These are phyloP conservation scores for Stichopus horrens DNA, from an alignment of 53 echinoderm and acorn worm genomes.

Conservation along the genomic window DNA sequence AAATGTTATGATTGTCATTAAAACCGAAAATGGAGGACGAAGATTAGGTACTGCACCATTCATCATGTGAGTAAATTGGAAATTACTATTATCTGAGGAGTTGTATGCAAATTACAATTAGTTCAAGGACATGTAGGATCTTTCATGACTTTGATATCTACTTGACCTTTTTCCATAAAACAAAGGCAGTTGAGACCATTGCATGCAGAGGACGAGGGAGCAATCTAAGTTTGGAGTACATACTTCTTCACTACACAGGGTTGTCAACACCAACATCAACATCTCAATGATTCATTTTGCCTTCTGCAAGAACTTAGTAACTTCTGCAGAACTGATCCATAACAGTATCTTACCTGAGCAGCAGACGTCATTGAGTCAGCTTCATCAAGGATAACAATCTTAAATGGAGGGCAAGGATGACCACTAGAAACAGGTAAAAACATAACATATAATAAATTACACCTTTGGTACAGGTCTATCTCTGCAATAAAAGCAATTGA, in stretches of 20 bases:
- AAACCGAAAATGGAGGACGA: neutral
- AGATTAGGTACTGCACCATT: neutral
- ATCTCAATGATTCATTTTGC: neutral
- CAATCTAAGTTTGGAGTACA: neutral
- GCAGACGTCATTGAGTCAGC: conserved; percentile 97
- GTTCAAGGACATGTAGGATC: no score
- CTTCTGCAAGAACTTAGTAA: neutral
- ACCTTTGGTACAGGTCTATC: no score
- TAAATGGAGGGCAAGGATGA: conserved; percentile 87
- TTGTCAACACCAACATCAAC: no score
- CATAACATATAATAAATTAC: neutral
- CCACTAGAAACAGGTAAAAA: conserved; percentile 61
- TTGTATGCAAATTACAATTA: no score
- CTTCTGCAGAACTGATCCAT: no score
- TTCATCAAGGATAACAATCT: conserved; percentile 94
- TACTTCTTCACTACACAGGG: neutral
- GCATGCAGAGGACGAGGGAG: no score
- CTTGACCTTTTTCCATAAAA: no score
- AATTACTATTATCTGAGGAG: no score
- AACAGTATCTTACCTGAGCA: conserved; percentile 74
- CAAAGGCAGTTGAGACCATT: no score
- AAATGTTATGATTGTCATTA: neutral
- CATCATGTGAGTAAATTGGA: neutral
- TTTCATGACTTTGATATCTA: no score
- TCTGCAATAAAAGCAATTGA: no score